phyloP scores from a whole-genome alignment of 1,140 invertebrate species.

The Leguminivora glycinivorella region DNA sequence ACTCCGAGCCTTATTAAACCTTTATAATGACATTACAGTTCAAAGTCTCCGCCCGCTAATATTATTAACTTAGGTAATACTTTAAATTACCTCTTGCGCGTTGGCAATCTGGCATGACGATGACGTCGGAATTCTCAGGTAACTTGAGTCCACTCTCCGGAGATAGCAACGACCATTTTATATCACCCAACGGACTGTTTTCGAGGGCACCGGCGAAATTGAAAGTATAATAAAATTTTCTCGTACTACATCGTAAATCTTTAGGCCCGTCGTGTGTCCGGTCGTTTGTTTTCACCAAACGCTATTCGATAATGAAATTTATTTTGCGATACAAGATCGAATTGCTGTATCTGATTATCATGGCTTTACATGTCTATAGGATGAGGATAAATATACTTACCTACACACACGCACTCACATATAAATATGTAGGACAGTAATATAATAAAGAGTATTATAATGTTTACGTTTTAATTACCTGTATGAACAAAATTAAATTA shows the following conservation, averaged over 20 bases:
- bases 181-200: constrained; percentile 43
- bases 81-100: constrained; percentile 41
- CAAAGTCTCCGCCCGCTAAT: constrained; percentile 46
- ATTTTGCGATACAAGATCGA: constrained; percentile 25
- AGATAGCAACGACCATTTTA: constrained; percentile 36
- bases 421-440: too few relatives aligned
- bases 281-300: constrained; percentile 46
- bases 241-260: constrained; percentile 57
- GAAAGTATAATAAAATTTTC: constrained; percentile 64
- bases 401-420: too few relatives aligned
- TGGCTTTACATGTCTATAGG: not conserved
- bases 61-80: constrained; percentile 51
- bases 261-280: constrained; percentile 47
- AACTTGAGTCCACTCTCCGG: constrained; percentile 22
- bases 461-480: too few relatives aligned
- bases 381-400: not conserved
- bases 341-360: constrained; percentile 18
- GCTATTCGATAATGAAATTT: constrained; percentile 40
- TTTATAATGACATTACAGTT: constrained; percentile 51
- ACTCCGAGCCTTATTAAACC: constrained; percentile 49
- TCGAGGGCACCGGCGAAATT: constrained; percentile 46
- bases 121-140: constrained; percentile 35
- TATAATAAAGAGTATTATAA: too few relatives aligned
- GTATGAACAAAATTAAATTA: too few relatives aligned
- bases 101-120: constrained; percentile 43